A percentile compares a stretch with the other conserved stretches of the same genome.
phyloP scores from a whole-genome alignment of 2,797 vertebrate genomes.

The Phalloptychus januarius region DNA sequence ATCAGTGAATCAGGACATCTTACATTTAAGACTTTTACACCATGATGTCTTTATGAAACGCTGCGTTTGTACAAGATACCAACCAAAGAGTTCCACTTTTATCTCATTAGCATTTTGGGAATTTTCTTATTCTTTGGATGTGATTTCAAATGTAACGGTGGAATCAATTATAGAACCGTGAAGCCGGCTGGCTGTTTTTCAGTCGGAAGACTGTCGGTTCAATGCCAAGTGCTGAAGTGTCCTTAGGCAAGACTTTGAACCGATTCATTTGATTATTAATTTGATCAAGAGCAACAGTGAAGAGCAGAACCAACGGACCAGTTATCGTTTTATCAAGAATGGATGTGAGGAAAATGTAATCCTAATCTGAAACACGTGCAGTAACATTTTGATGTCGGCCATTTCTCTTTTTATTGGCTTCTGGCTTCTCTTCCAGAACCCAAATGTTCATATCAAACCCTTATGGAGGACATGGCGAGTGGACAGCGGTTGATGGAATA shows the following conservation, averaged over 20 bases:
- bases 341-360: conserved; percentile 10
- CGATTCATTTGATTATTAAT: background rate
- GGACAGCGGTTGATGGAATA: background rate
- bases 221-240: background rate
- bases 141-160: too few relatives aligned
- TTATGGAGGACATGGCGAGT: background rate
- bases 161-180: background rate
- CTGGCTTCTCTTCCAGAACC: conserved; percentile 2
- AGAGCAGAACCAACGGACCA: background rate
- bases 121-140: too few relatives aligned
- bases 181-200: background rate
- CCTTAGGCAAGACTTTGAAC: background rate
- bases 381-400: background rate
- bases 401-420: background rate
- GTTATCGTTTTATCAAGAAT: background rate
- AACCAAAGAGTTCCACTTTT: background rate
- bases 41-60: background rate
- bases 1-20: background rate
- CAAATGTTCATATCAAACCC: background rate
- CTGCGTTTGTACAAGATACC: background rate
- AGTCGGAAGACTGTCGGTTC: background rate
- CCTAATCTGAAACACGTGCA: conserved; percentile 19
- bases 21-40: background rate
- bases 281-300: background rate
- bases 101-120: background rate